A percentile compares a stretch with the other conserved stretches of the same genome.
Conservation (phyloP, 1,140 invertebrate genomes). For the Papilio polyxenes region DNA sequence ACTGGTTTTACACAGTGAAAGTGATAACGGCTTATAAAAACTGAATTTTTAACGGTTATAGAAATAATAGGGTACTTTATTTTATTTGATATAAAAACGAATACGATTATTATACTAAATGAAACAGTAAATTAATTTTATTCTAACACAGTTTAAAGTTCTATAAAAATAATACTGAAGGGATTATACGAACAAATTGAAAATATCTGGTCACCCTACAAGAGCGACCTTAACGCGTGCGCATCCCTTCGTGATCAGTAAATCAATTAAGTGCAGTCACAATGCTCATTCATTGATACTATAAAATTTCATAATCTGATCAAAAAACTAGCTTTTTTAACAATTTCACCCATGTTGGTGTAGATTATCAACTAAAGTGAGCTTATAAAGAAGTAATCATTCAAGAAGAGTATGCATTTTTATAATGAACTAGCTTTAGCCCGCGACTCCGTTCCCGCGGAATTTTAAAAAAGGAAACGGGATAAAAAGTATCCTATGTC, state of each 20-base stretch:
- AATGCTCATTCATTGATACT: slow-evolving; percentile 24
- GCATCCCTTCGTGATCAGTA: slow-evolving; percentile 21
- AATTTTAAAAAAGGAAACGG: no score
- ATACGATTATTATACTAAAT: not conserved
- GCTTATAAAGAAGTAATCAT: not conserved
- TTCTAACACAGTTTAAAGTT: not conserved
- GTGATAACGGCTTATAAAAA: not conserved
- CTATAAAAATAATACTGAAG: not conserved
- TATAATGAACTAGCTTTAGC: no score
- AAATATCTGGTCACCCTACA: not conserved
- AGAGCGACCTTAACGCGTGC: slow-evolving; percentile 22
- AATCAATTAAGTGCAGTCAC: slow-evolving; percentile 25
- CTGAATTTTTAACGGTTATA: not conserved
- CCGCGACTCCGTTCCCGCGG: no score
- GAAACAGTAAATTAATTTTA: not conserved
- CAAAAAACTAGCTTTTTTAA: not conserved
- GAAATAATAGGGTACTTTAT: no score
- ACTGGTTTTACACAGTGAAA: slow-evolving; percentile 1
- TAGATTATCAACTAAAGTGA: no score
- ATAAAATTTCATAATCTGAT: not conserved
- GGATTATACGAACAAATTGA: not conserved
- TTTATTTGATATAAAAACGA: no score
- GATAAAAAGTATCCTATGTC: no score
- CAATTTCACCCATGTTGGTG: not conserved
- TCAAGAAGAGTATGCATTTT: no score